Percentiles rank a stretch among this genome's conserved stretches.
Conservation (phyloP, 1,140 invertebrate genomes). For the Venustaconcha ellipsiformis region DNA sequence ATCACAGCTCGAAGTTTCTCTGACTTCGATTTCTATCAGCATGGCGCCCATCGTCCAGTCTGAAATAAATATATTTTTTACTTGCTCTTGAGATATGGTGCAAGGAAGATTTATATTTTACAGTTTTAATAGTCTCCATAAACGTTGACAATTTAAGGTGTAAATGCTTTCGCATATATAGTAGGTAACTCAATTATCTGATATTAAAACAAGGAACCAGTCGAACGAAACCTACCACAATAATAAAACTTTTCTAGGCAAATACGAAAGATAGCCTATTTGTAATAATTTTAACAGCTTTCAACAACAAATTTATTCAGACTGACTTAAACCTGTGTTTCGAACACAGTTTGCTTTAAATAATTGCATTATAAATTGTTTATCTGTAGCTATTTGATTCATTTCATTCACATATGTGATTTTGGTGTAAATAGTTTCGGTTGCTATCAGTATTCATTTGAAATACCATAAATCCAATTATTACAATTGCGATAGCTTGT, state of each 20-base stretch:
- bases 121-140: too few species aligned
- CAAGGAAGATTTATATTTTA: too few species aligned
- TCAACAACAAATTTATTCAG: too few species aligned
- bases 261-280: too few species aligned
- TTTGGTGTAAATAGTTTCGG: background rate
- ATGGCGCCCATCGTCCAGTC: constrained; percentile 48
- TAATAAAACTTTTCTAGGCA: too few species aligned
- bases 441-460: background rate
- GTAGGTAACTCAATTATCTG: background rate
- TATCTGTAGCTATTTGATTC: background rate
- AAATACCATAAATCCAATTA: background rate
- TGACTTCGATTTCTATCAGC: constrained; percentile 8
- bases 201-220: background rate
- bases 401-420: background rate
- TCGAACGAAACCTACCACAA: background rate
- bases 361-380: too few species aligned
- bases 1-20: background rate
- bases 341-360: too few species aligned
- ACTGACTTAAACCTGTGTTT: too few species aligned
- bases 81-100: background rate
- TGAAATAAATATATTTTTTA: constrained; percentile 26
- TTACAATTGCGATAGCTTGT: background rate
- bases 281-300: too few species aligned
- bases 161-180: background rate
- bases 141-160: background rate